Evolutionary conservation across 2,113 vertebrate genomes (phyloP), one percentile per base, ranked within the genome.

Genomic region (Oryzias woworae): DNA sequence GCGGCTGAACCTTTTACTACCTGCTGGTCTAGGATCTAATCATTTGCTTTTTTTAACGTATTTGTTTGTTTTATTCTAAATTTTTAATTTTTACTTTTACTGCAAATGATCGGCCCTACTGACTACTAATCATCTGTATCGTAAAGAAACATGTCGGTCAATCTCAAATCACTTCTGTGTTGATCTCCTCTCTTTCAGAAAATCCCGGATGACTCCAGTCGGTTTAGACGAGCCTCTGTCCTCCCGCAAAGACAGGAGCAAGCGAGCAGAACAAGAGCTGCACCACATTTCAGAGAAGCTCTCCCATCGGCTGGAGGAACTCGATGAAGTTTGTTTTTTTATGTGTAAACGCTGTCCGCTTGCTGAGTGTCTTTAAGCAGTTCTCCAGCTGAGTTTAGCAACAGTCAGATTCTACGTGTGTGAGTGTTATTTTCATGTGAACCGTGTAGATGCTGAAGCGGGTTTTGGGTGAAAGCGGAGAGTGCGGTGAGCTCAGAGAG

Each of bases 361-460:
- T 28, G 5, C 26, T 2, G 36, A 36, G 36, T 36, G 8, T 36
- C 36, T 36, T 36, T 13, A 12, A 12, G 12, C 8, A 36, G 8
- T 3, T 14, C 26, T 14, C 26, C 52, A n/a, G 23, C 13, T 16
- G 16, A 47, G 45, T n/a, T 5, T 12, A 47, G 45, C 45, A 47
- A 7, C 45, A 17, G 15, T 47, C 16, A n/a, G 5, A 31, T 31
- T 31, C 7, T 6, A 12, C 4, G 18, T 48, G 45, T 20, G 44
- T 2, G 41, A 7, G 41, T 6, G 0, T 48, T 7, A 20, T 4
- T 10, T 20, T 1, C 8, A 20, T 20, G 20, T 20, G 20, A 20
- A 20, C 20, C n/a, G 3, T 78, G 26, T 41, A 98, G 96, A 97
- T 98, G 95, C 85, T 98, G 61, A 94, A 94, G 86, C 90, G 83